A percentile compares a stretch with the other conserved stretches of the same genome.
These are phyloP conservation scores for Dinocampus coccinellae DNA, from an alignment of 2,888 invertebrate genomes.

Conservation along the genomic window DNA sequence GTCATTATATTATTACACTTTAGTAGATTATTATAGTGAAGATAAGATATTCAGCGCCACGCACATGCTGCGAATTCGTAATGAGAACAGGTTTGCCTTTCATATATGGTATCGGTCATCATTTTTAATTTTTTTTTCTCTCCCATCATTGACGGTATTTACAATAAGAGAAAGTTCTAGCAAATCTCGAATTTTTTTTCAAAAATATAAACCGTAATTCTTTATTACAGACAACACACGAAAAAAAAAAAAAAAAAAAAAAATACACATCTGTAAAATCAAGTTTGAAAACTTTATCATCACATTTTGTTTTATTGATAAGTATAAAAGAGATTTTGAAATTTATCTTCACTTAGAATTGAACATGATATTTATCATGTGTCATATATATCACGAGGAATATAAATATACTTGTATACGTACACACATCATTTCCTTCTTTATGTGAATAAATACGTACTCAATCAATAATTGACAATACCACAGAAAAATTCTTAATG, in stretches of 20 bases:
- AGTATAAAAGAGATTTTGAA: neutral
- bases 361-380: neutral
- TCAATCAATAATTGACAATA: neutral
- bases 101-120: neutral
- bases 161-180: neutral
- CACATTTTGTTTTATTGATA: neutral
- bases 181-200: too few species aligned
- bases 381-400: neutral
- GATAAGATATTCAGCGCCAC: neutral
- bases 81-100: neutral
- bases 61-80: neutral
- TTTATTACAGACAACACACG: too few species aligned
- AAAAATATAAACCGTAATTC: too few species aligned
- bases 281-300: too few species aligned
- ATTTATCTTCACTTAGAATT: neutral
- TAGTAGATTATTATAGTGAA: neutral
- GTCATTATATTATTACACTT: neutral
- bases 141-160: neutral
- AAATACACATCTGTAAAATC: too few species aligned
- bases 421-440: neutral
- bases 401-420: neutral
- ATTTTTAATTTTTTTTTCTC: neutral
- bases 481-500: neutral
- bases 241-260: too few species aligned
- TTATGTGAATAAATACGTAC: neutral